phyloP scores from a whole-genome alignment of 2,113 vertebrate species.

The Maccullochella peelii region DNA sequence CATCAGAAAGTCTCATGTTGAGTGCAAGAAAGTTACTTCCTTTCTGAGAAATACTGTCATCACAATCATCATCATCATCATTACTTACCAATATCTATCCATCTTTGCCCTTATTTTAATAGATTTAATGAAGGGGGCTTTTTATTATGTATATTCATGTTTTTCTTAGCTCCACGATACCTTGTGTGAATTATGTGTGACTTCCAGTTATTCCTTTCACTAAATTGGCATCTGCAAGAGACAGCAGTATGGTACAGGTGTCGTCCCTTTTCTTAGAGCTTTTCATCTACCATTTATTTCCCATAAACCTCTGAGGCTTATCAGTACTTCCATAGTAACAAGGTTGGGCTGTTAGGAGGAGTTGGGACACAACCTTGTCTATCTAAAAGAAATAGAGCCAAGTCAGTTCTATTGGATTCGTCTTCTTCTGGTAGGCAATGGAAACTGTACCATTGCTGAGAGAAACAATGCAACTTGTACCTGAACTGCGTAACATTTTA shows the following conservation, averaged over 20 bases:
- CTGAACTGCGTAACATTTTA: neutral
- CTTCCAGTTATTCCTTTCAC: neutral
- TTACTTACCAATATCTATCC: conserved; percentile 9
- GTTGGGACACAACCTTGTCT: neutral
- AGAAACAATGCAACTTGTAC: neutral
- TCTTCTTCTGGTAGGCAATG: neutral
- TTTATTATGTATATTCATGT: neutral
- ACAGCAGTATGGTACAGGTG: too few species aligned
- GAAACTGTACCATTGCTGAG: neutral
- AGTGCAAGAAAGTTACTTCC: conserved; percentile 33
- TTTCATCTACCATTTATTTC: too few species aligned
- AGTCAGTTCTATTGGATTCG: neutral
- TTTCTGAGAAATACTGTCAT: conserved; percentile 24
- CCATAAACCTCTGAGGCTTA: neutral
- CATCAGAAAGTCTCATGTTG: conserved; percentile 40
- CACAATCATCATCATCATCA: conserved; percentile 7
- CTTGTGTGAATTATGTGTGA: neutral
- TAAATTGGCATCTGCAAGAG: neutral
- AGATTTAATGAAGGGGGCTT: conserved; percentile 3
- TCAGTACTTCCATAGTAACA: neutral
- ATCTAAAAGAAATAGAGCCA: neutral
- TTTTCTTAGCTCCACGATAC: neutral
- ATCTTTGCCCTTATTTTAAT: neutral
- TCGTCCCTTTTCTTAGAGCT: too few species aligned
- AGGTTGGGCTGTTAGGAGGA: neutral